phyloP scores from a whole-genome alignment of 37 sponge, comb jelly and placozoan species.

The Ephydatia muelleri region DNA sequence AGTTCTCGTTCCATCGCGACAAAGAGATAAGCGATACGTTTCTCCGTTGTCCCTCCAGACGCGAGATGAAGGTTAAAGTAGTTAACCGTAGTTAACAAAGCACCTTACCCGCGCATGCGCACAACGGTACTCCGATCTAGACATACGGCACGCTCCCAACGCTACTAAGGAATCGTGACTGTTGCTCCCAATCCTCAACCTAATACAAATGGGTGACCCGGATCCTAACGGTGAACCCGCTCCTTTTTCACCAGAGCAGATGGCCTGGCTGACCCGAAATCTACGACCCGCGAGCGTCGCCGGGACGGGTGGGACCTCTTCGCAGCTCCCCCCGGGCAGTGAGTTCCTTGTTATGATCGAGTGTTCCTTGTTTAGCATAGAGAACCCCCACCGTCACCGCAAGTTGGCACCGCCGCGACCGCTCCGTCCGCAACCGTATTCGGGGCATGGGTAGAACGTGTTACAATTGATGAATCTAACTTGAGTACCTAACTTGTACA shows the following conservation, averaged over 20 bases:
- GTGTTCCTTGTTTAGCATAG: not conserved
- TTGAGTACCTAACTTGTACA: not conserved
- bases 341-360: not conserved
- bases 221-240: not conserved
- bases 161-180: not conserved
- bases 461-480: not conserved
- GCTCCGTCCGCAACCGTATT: not conserved
- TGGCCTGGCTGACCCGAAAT: not conserved
- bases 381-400: not conserved
- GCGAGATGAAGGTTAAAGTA: constrained; percentile 1
- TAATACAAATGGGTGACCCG: not conserved
- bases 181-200: not conserved
- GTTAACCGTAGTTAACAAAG: not conserved
- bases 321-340: not conserved
- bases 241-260: not conserved
- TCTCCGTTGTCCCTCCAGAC: no score
- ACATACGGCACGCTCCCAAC: not conserved
- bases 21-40: no score
- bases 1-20: no score
- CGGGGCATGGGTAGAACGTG: not conserved
- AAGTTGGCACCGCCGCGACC: not conserved
- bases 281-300: not conserved
- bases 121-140: not conserved
- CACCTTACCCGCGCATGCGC: not conserved
- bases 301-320: not conserved